Evolutionary conservation across 2,888 invertebrate species (phyloP).

Genomic region (Ligdia adustata): DNA sequence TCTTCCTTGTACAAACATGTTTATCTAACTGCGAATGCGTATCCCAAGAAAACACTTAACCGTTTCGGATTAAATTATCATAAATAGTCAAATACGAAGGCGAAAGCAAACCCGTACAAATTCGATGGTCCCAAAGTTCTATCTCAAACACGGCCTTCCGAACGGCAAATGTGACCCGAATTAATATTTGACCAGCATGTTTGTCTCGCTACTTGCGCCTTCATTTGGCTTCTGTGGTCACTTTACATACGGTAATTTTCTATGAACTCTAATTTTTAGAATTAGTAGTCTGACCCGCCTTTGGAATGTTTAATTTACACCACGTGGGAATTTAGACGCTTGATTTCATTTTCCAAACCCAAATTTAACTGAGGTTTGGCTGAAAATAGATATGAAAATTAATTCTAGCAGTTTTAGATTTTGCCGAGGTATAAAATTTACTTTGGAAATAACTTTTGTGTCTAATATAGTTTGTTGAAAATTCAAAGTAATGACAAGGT

Average conservation of each 20-base stretch:
- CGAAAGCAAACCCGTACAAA: conserved; percentile 73
- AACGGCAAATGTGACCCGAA: conserved; percentile 78
- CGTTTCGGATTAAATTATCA: conserved; percentile 73
- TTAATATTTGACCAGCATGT: conserved; percentile 75
- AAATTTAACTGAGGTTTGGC: conserved; percentile 14
- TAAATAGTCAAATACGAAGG: conserved; percentile 73
- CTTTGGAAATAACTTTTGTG: too few species aligned
- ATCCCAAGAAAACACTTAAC: conserved; percentile 19
- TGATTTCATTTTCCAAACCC: conserved; percentile 41
- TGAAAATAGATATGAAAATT: conserved; percentile 9
- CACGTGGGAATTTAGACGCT: conserved; percentile 41
- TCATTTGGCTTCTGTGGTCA: conserved; percentile 60
- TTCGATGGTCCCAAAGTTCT: conserved; percentile 77
- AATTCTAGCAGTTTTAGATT: conserved; percentile 3
- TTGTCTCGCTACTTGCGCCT: conserved; percentile 63
- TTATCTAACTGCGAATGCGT: too few species aligned
- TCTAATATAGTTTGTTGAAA: too few species aligned
- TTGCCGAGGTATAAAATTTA: background rate
- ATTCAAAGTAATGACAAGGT: too few species aligned
- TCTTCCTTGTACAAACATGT: too few species aligned
- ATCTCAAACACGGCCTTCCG: conserved; percentile 73
- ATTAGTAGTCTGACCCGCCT: conserved; percentile 57
- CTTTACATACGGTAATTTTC: conserved; percentile 62
- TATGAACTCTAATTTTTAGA: conserved; percentile 63
- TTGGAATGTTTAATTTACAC: conserved; percentile 55